These are phyloP conservation scores for Hydropsyche tenuis DNA, from an alignment of 1,140 invertebrate genomes.

Conservation along the genomic window DNA sequence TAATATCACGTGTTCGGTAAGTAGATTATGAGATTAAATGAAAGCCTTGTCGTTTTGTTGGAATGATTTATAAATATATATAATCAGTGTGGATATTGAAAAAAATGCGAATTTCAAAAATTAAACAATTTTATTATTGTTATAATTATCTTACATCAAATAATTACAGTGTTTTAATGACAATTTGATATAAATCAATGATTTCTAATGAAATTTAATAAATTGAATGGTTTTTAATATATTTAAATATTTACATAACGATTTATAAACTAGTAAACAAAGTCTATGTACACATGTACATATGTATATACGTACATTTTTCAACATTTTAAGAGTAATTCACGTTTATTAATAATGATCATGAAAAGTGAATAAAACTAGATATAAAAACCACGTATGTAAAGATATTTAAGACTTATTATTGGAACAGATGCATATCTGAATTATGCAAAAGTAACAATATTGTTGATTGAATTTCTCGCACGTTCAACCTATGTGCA, in stretches of 20 bases:
- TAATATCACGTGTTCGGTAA: too few relatives aligned
- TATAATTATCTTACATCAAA: slow-evolving; percentile 43
- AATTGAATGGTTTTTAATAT: slow-evolving; percentile 26
- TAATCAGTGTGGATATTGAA: too few relatives aligned
- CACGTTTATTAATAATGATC: slow-evolving; percentile 13
- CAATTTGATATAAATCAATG: slow-evolving; percentile 14
- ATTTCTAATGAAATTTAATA: slow-evolving; percentile 24
- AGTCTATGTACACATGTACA: slow-evolving; percentile 37
- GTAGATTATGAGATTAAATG: too few relatives aligned
- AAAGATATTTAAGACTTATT: background rate
- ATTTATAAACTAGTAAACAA: slow-evolving; percentile 45
- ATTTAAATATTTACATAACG: slow-evolving; percentile 45
- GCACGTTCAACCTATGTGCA: too few relatives aligned
- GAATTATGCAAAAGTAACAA: background rate
- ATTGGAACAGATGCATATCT: background rate
- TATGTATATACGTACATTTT: slow-evolving; percentile 7
- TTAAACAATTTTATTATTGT: slow-evolving; percentile 49
- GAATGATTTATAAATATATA: too few relatives aligned
- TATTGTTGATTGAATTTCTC: too few relatives aligned
- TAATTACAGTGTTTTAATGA: slow-evolving; percentile 39
- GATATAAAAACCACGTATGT: background rate
- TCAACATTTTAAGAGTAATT: background rate
- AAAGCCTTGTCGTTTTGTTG: too few relatives aligned
- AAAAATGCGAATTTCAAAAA: slow-evolving; percentile 43
- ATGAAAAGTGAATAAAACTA: background rate